Evolutionary conservation across 2,888 invertebrate species (phyloP), one percentile per base, ranked within the genome.

Genomic region (Acrobasis consociella): DNA sequence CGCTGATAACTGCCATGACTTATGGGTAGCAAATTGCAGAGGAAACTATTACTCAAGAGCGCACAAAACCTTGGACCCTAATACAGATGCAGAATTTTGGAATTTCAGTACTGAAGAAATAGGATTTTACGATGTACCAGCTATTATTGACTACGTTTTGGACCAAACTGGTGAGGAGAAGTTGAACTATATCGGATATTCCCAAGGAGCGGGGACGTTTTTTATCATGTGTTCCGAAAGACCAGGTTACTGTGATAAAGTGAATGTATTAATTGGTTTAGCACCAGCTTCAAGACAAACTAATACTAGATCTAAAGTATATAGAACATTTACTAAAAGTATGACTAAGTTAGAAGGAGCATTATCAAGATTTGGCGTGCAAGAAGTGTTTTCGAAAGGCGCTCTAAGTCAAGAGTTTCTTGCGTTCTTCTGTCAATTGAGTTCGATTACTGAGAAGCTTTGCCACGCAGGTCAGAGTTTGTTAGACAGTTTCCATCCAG

Each of bases 91-190:
- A 1, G 76, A 85, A 39, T 95, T 91, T 75, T 95, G 95, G 95
- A 76, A 93, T 49, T 95, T 94, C 71, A 95, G 95, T 63, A 96
- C 95, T 89, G 96, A 97, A 74, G 95, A 97, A 77, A 96, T 97
- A 77, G 96, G 95, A 0, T 78, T 87, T 22, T 94, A 93, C 71
- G 98, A 98, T 79, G 73, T 97, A 1, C 97, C 98, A 1, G 95
- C 96, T 0, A 78, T 81, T 49, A 75, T 87, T 0, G 87, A 89
- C 59, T 83, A 85, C 51, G 78, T 89, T 1, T 64, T 89, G 8
- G 65, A 78, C 0, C 65, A 77, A 5, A 86, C 89, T 0, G 70
- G 71, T 1, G 65, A 68, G 1, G 65, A 72, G 0, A 85, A 81
- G 49, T 59, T 90, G 42, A 87, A 85, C 52, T 88, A 83, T 42